Conservation (phyloP, 2,113 vertebrate genomes). For the Madoqua kirkii region DNA sequence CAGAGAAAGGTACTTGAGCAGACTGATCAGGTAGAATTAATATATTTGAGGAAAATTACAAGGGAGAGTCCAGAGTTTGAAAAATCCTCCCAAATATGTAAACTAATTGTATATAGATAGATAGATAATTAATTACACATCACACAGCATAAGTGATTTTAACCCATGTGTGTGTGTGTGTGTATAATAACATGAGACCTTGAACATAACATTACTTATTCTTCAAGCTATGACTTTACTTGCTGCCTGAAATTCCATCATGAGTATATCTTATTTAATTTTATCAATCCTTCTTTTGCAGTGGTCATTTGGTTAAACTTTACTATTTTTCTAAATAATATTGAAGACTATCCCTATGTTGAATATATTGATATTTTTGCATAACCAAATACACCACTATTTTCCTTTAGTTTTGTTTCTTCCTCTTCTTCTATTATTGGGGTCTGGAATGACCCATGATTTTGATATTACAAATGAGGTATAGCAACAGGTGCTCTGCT, state of each 20-base stretch:
- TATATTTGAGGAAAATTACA: background rate
- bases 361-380: background rate
- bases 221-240: background rate
- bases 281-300: background rate
- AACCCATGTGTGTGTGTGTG: background rate
- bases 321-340: background rate
- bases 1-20: background rate
- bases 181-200: background rate
- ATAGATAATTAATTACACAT: background rate
- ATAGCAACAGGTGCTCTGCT: background rate
- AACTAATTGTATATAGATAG: background rate
- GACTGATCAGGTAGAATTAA: background rate
- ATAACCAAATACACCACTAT: background rate
- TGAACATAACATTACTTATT: background rate
- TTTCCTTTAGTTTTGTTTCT: background rate
- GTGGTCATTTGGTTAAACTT: background rate
- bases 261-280: background rate
- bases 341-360: background rate
- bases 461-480: background rate
- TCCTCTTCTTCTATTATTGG: background rate
- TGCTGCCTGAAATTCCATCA: background rate
- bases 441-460: background rate
- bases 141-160: background rate
- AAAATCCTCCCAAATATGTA: background rate
- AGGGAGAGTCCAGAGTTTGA: background rate